Evolutionary conservation across 2,888 invertebrate species (phyloP), one percentile per base, ranked within the genome.

Genomic region (Dorcus parallelipipedus): DNA sequence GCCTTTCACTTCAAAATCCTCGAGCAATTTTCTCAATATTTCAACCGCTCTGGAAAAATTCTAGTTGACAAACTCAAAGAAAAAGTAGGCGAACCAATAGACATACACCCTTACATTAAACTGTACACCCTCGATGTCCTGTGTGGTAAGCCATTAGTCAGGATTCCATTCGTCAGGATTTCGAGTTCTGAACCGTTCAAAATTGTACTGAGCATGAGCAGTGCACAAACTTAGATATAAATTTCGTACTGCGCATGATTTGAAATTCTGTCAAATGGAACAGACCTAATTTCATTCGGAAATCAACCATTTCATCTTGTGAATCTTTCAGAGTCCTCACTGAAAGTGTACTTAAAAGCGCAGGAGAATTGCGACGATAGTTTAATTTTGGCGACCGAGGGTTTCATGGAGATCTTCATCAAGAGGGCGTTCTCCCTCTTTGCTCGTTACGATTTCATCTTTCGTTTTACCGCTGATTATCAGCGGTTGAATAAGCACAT

Each of bases 1-100:
- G 75, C 79, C 3, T 81, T 81, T 66, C 80, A 80, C 63, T 74
- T 78, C 62, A 75, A 76, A 59, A 74, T 79, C n/a, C 66, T 81
- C 10, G 77, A 79, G 42, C 74, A 78, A 14, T 81, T 79, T 64
- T 64, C 74, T 5, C 70, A 73, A 2, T 68, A 75, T 5, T 77
- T 80, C 67, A 69, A 73, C 17, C 69, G 74, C 49, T 82, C 85
- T 63, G 71, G 79, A 1, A 66, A 73, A 9, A 73, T 80, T 9
- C 67, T 86, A 57, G 70, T 78, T 1, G 65, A 78, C 7, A 62
- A 60, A 54, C 53, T 68, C 41, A 60, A 58, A 38, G 53, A 58
- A n/a, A 45, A 64, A 17, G 58, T 56, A 42, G 64, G 59, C 10
- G 58, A 64, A 50, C 55, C 59, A 33, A 57, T 79, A 9, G 78